Evolutionary conservation across 2,888 invertebrate species (phyloP), one percentile per base, ranked within the genome.

Genomic region (Malthinus seriepunctatus): DNA sequence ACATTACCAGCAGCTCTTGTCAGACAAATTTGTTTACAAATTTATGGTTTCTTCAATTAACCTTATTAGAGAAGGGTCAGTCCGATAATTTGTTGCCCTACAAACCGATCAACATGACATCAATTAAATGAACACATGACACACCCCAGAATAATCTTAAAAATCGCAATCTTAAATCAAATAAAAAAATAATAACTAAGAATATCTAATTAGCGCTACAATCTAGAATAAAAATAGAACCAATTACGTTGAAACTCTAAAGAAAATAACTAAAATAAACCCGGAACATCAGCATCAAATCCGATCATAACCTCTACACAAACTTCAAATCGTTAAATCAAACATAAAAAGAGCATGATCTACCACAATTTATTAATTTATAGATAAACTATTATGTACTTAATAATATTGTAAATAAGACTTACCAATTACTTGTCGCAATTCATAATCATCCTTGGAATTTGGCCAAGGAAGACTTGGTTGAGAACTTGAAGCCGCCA

Each of bases 401-500:
- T 32, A 65, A 65, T 54, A 51, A 42, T 46, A 68, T 61, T 65
- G 60, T 53, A 54, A 56, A 63, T 37, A 64, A 65, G 75, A 85
- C 87, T 83, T 81, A 92, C 94, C 94, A 75, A 97, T 96, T 73
- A 96, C 92, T 82, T 96, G 95, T 70, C 90, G 87, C 72, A 97
- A 81, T 80, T 95, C 94, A 81, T 97, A 97, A 79, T 93, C 93
- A 76, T 93, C 92, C 80, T 91, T 90, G 74, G 86, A 88, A 82
- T 94, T 95, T 65, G 95, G 89, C 96, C 96, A 96, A 77, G 85
- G 77, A 67, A 75, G 70, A 67, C 74, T 71, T 74, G 80, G 75
- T 72, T 80, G 81, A 67, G 81, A 80, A 72, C 79, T 79, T 72
- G 80, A 79, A 66, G 81, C 80, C 79, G 83, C 83, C 84, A 85